Base-by-base conservation (phyloP, 2,888 invertebrate genomes). In the Synanthedon vespiformis region DNA sequence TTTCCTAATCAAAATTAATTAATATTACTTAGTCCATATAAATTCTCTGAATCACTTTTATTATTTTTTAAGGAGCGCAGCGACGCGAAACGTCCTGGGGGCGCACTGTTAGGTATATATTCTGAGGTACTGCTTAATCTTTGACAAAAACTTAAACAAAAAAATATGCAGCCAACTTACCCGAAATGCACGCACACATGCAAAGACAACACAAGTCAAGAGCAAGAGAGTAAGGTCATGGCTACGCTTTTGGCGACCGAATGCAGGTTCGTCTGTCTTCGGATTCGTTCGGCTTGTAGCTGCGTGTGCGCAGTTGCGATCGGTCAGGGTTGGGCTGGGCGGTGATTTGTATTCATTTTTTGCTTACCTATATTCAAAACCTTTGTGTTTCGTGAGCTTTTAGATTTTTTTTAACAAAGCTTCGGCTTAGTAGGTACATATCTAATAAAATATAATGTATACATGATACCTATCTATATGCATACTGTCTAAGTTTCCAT, bases 141-240 rank as follows among this genome's bases (percentile, higher is more conserved):
- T 67, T 78, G 74, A 34, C 57, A 34, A 40, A n/a, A 47, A 56
- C 44, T 40, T 51, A 59, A 63, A 64, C 59, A 68, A 68, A 69
- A 72, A 71, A 67, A 64, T 64, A n/a, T 63, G 65, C 64, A 56
- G 55, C 54, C 61, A 58, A 57, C 58, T 64, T 74, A 74, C 69
- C 82, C 83, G 76, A 84, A 84, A 78, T 82, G 73, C 79, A 72
- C 70, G 63, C 79, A 71, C 70, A 68, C 74, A 61, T 64, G 60
- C 65, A 62, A 59, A 62, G 48, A 52, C 56, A 47, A 55, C 55
- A 52, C 65, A 67, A 76, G 72, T 74, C 76, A 76, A 77, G 78
- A 74, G 69, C 70, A 70, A 61, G 65, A 61, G 70, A 64, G 74
- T 80, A 84, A 85, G 85, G 85, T 85, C 85, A 85, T 64, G 85